These are phyloP conservation scores for Caracal caracal DNA, from an alignment of 2,113 vertebrate species.

Conservation along the genomic window DNA sequence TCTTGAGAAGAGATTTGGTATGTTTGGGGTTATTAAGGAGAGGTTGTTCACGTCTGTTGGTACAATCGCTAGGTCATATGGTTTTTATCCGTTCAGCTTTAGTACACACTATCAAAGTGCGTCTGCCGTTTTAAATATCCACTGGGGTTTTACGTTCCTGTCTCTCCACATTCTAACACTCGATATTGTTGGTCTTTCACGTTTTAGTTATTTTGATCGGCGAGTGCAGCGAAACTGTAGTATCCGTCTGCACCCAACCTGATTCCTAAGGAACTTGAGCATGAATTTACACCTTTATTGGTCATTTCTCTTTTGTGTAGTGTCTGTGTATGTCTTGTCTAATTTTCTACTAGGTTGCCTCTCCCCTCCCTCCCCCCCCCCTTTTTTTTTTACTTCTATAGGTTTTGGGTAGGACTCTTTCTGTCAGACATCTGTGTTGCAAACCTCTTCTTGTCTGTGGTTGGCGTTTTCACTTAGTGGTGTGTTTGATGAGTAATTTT, in stretches of 20 bases:
- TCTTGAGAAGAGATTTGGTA: constrained; percentile 24
- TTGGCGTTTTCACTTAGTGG: constrained; percentile 12
- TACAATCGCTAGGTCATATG: not conserved
- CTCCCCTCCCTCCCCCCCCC: not conserved
- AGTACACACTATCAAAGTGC: not conserved
- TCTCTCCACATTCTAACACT: not conserved
- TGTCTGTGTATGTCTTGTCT: not conserved
- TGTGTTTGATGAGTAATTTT: constrained; percentile 20
- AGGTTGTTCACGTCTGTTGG: not conserved
- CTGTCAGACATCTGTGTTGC: not conserved
- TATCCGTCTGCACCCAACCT: not conserved
- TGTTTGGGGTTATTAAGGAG: constrained; percentile 38
- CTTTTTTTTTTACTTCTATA: not conserved
- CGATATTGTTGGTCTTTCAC: constrained; percentile 4
- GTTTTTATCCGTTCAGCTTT: not conserved
- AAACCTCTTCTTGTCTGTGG: not conserved
- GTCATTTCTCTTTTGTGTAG: not conserved
- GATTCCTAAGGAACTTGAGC: constrained; percentile 27
- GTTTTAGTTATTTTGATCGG: constrained; percentile 16
- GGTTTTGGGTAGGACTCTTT: not conserved
- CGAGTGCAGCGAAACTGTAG: not conserved
- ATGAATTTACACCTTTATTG: not conserved
- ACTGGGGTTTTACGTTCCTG: not conserved
- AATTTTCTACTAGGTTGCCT: not conserved
- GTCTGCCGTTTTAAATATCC: constrained; percentile 16